Base-by-base conservation (phyloP, 1,140 invertebrate species). In the Achatina immaculata region DNA sequence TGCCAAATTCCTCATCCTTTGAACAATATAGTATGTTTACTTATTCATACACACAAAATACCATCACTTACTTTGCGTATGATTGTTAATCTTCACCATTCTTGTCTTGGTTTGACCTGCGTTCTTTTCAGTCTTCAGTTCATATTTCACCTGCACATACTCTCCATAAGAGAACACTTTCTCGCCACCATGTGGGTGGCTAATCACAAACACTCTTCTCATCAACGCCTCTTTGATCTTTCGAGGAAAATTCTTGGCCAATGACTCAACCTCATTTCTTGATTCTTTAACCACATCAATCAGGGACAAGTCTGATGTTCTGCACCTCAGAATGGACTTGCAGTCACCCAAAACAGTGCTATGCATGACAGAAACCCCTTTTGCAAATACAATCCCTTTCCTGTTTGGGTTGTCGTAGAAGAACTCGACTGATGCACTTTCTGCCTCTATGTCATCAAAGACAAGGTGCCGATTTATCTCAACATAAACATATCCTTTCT, bases 151-250 rank as follows among this genome's bases (percentile, higher is more conserved):
- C 14, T 28, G 24, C 43, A 73, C 71, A 31, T 40, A 73, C 38
- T 73, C 71, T 11, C 71, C 71, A 31, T 51, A 73, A 73, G 71
- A 73, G 11, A 73, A 73, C 0, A 45, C 40, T 36, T 73, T 73
- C 28, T 73, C 71, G 9, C 3, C n/a, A 7, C 71, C 71, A 31
- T 73, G 71, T n/a, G 71, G 71, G 31, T 73, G 71, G 34, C n/a
- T 43, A 28, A 73, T 51, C 38, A 73, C 3, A 48, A 73, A 73
- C 3, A 73, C 28, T 31, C 42, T 48, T 31, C n/a, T 73, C 28
- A 34, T 45, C 71, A 73, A n/a, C 28, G 42, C n/a, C 11, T 43
- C 71, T 73, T 73, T 73, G 43, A 73, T 73, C 2, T 51, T 73
- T 34, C 28, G 11, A 34, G 71, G 71, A 34, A 73, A 48, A 21